phyloP scores from a whole-genome alignment of 2,888 invertebrate species.

The Erebia palarica region DNA sequence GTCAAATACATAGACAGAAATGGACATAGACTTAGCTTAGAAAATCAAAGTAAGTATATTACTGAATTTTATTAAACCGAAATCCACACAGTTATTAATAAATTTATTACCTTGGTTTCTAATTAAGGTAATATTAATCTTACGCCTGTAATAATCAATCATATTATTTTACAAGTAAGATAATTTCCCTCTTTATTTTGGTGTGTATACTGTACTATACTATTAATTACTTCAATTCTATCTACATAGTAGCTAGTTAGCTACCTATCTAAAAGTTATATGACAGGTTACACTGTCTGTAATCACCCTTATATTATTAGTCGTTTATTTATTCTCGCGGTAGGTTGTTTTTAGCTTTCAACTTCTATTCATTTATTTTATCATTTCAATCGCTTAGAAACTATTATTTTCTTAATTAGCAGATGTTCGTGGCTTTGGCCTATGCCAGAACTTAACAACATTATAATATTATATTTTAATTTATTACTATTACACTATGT shows the following conservation, averaged over 20 bases:
- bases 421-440: background rate
- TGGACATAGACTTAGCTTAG: too few relatives aligned
- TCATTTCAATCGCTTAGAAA: constrained; percentile 27
- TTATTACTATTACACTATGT: too few relatives aligned
- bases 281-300: background rate
- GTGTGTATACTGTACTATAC: too few relatives aligned
- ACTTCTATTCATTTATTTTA: constrained; percentile 10
- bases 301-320: constrained; percentile 45
- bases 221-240: too few relatives aligned
- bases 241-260: background rate
- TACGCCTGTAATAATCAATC: too few relatives aligned
- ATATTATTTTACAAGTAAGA: too few relatives aligned
- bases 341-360: constrained; percentile 51
- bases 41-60: too few relatives aligned
- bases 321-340: constrained; percentile 65
- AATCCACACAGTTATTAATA: too few relatives aligned
- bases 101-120: too few relatives aligned
- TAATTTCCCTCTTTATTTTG: background rate
- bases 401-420: constrained; percentile 16
- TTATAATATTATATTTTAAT: background rate
- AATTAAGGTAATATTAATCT: too few relatives aligned
- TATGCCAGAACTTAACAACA: background rate
- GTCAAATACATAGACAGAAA: too few relatives aligned
- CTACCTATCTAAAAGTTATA: background rate
- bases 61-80: too few relatives aligned